Evolutionary conservation across 1,140 invertebrate genomes (phyloP).

Genomic region (Polypedilum pembai): DNA sequence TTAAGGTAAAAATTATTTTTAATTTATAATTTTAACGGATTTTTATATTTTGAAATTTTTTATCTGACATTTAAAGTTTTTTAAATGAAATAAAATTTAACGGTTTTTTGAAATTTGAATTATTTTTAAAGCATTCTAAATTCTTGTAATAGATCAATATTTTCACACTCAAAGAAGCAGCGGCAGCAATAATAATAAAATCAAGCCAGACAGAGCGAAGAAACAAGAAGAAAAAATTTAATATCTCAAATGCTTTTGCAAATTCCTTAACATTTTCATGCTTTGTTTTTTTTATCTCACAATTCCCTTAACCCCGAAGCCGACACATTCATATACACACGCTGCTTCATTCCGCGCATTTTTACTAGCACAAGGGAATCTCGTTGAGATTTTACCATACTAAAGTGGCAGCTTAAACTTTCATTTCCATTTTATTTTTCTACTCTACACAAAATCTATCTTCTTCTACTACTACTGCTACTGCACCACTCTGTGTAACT

Average conservation of each 20-base stretch:
- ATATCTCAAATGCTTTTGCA: constrained; percentile 22
- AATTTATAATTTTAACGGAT: no score
- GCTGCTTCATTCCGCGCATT: background rate
- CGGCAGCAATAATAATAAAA: constrained; percentile 24
- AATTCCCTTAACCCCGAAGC: background rate
- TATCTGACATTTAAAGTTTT: no score
- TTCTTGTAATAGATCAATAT: no score
- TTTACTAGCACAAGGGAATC: background rate
- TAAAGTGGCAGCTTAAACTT: constrained; percentile 12
- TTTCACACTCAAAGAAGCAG: no score
- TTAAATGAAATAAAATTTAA: no score
- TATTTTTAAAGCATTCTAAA: no score
- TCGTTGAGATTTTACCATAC: background rate
- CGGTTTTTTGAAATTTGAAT: no score
- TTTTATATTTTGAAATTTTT: no score
- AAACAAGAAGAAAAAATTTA: constrained; percentile 31
- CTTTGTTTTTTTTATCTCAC: constrained; percentile 4
- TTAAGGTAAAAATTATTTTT: constrained; percentile 50
- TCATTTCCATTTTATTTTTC: background rate
- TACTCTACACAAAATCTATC: no score
- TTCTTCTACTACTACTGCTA: no score
- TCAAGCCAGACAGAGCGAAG: constrained; percentile 27
- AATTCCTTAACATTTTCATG: background rate
- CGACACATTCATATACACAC: no score
- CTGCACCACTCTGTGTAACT: background rate